A percentile compares a stretch with the other conserved stretches of the same genome.
phyloP scores from a whole-genome alignment of 2,113 vertebrate species.

The Crotalus tigris region DNA sequence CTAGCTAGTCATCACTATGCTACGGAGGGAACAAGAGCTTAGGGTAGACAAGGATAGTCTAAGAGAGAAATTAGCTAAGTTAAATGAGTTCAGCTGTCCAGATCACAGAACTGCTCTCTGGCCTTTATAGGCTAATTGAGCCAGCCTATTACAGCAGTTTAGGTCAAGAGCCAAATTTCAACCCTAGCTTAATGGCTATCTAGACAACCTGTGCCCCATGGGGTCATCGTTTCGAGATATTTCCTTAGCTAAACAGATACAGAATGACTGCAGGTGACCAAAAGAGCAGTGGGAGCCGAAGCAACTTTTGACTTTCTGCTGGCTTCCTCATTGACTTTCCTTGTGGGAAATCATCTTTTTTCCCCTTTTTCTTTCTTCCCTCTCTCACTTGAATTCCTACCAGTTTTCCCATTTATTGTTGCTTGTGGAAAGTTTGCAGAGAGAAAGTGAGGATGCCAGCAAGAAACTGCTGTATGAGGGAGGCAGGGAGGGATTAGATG shows the following conservation, averaged over 20 bases:
- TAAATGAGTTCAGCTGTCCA: background rate
- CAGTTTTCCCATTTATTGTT: background rate
- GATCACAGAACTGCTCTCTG: background rate
- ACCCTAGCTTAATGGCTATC: background rate
- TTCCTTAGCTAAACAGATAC: background rate
- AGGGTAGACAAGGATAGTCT: background rate
- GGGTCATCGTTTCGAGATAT: background rate
- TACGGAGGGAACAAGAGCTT: background rate
- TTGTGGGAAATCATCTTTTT: background rate
- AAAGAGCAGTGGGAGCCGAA: background rate
- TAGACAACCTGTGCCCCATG: background rate
- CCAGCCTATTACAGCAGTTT: background rate
- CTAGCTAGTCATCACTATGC: background rate
- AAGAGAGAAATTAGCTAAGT: background rate
- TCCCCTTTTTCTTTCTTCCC: background rate
- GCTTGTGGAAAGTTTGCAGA: background rate
- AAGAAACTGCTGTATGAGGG: background rate
- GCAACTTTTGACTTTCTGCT: background rate
- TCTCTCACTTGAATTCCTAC: background rate
- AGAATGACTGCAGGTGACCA: background rate
- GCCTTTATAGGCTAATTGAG: background rate
- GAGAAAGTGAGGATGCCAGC: background rate
- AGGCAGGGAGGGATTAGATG: background rate
- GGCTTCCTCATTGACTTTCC: background rate
- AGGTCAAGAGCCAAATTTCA: background rate